Conservation (phyloP, 2,113 vertebrate species). For the Saimiri boliviensis region DNA sequence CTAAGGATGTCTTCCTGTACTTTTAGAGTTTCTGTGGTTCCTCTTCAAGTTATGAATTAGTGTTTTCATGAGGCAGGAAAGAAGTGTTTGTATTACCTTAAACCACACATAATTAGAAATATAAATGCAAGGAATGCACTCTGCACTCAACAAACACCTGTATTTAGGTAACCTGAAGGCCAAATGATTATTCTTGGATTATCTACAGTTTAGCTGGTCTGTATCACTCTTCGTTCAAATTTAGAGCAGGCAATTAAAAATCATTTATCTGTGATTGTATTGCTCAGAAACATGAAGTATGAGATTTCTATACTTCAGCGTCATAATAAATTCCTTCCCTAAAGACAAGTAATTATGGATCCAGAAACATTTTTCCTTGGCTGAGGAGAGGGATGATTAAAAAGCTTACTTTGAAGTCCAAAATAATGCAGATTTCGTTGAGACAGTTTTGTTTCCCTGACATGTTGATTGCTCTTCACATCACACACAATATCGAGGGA, state of each 20-base stretch:
- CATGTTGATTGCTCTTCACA: constrained; percentile 50
- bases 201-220: background rate
- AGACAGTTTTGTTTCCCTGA: constrained; percentile 30
- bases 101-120: background rate
- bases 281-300: background rate
- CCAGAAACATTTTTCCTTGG: constrained; percentile 26
- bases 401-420: constrained; percentile 41
- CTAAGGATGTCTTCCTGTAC: background rate
- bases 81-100: background rate
- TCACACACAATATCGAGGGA: constrained; percentile 9
- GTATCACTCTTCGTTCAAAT: background rate
- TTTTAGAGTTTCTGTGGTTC: background rate
- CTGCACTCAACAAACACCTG: background rate
- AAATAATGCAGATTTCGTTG: background rate
- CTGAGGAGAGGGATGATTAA: background rate
- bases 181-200: background rate
- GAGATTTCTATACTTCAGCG: background rate
- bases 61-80: background rate
- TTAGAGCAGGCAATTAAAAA: background rate
- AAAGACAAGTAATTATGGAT: background rate
- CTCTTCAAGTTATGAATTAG: background rate
- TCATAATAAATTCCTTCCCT: background rate
- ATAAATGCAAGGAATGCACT: background rate
- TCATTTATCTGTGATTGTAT: background rate
- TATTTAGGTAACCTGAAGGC: background rate